Conservation (phyloP, 2,888 invertebrate species). For the Ischnura elegans region DNA sequence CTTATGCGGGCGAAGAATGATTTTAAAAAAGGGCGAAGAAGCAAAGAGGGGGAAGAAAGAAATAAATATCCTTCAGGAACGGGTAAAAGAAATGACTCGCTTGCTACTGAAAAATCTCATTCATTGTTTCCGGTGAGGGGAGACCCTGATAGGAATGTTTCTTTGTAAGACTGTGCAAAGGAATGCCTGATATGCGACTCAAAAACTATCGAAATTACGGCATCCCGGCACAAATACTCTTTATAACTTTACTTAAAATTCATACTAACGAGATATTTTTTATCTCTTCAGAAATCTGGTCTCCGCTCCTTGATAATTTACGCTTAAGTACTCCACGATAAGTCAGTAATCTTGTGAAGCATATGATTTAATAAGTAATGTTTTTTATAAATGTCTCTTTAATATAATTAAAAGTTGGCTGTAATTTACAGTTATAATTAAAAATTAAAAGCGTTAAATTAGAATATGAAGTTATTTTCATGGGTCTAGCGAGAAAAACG, state of each 20-base stretch:
- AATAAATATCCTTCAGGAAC: neutral
- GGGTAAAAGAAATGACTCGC: neutral
- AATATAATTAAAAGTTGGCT: no score
- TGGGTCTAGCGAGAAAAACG: no score
- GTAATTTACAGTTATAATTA: no score
- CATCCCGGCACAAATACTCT: neutral
- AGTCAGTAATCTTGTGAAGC: no score
- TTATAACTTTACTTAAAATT: neutral
- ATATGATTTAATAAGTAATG: no score
- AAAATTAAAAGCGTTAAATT: no score
- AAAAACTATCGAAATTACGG: neutral
- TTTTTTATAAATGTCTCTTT: no score
- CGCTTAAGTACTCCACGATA: no score
- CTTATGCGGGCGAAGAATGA: neutral
- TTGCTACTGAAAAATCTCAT: neutral
- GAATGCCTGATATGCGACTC: neutral
- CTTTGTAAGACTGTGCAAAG: neutral
- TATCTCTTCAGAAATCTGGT: no score
- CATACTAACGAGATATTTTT: neutral
- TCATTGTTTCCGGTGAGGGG: neutral
- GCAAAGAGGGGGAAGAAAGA: neutral
- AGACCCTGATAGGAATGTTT: neutral
- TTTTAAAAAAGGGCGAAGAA: neutral
- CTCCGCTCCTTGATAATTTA: no score
- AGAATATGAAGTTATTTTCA: no score